These are phyloP conservation scores for Listrodromus nycthemerus DNA, from an alignment of 2,888 invertebrate species.

Conservation along the genomic window DNA sequence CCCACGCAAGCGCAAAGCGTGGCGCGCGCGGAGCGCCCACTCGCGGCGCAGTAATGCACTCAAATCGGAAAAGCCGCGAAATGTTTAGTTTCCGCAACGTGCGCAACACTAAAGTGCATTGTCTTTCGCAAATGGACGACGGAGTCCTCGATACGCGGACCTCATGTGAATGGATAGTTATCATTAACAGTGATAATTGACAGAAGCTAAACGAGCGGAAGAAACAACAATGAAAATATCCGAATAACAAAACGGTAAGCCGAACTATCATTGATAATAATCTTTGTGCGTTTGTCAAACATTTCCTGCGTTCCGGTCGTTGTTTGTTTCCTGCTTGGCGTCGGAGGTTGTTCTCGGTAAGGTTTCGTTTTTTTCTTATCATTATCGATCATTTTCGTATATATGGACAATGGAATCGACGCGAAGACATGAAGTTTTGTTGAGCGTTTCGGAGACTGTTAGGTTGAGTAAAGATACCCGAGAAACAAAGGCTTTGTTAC, in stretches of 20 bases:
- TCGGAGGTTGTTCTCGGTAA: not conserved
- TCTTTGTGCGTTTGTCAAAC: not conserved
- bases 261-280: not conserved
- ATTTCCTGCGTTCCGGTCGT: not conserved
- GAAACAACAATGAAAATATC: not conserved
- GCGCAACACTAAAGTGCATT: too few species aligned
- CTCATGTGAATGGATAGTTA: not conserved
- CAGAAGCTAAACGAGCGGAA: not conserved
- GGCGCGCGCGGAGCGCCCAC: not conserved
- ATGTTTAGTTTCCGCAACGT: not conserved
- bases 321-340: not conserved
- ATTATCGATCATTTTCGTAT: not conserved
- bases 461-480: not conserved
- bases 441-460: not conserved
- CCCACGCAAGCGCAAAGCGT: constrained; percentile 26
- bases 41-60: not conserved
- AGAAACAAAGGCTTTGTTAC: not conserved
- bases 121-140: too few species aligned
- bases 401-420: not conserved
- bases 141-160: too few species aligned
- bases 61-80: not conserved
- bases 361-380: not conserved
- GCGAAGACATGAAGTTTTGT: too few species aligned
- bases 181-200: not conserved
- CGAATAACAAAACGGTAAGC: not conserved